Percentiles rank a stretch among this genome's conserved stretches.
phyloP scores from a whole-genome alignment of 2,113 vertebrate genomes.

The Rousettus leschenaultii region DNA sequence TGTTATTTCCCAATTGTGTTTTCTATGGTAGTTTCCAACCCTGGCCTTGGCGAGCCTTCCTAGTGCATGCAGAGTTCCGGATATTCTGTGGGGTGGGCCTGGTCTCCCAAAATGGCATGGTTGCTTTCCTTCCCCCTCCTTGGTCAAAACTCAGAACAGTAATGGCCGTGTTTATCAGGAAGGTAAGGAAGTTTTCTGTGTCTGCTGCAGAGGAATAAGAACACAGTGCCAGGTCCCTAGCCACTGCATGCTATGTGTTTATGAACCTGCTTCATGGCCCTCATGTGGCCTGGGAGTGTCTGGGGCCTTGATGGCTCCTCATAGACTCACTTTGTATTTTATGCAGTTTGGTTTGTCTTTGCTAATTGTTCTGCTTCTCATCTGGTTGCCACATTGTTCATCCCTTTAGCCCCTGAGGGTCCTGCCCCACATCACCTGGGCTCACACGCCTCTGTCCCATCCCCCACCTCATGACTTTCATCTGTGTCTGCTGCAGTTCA shows the following conservation, averaged over 20 bases:
- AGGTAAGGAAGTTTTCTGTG: not conserved
- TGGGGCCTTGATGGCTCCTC: not conserved
- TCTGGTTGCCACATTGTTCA: not conserved
- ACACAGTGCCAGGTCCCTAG: not conserved
- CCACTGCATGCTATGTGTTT: not conserved
- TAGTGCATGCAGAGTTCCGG: not conserved
- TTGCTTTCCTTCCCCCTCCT: not conserved
- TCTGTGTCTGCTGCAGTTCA: not conserved
- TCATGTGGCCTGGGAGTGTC: not conserved
- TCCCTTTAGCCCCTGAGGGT: too few relatives aligned
- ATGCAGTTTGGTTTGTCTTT: not conserved
- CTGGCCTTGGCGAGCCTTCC: not conserved
- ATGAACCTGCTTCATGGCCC: too few relatives aligned
- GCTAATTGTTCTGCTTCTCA: not conserved
- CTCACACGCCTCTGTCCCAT: not conserved
- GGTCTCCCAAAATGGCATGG: not conserved
- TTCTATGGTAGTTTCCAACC: not conserved
- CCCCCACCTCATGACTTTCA: rapidly evolving
- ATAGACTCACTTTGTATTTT: not conserved
- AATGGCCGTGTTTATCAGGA: not conserved
- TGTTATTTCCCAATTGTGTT: not conserved
- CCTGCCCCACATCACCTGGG: not conserved
- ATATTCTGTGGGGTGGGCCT: not conserved
- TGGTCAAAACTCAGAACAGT: not conserved
- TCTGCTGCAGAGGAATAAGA: not conserved